Evolutionary conservation across 2,797 vertebrate genomes (phyloP).

Genomic region (Crocidura indochinensis): DNA sequence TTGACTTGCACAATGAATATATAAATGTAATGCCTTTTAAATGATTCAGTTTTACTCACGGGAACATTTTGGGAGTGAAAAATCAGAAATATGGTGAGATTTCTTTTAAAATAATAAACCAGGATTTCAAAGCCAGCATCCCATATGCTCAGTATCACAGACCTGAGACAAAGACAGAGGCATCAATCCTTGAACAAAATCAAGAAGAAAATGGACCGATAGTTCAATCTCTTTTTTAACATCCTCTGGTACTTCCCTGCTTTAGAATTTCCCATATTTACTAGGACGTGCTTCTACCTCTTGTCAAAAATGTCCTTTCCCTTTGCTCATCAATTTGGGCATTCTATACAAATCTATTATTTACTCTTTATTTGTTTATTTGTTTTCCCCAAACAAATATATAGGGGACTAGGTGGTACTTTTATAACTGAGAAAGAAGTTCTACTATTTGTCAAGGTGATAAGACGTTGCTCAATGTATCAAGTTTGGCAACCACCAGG

Average conservation of each 20-base stretch:
- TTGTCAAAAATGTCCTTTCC: conserved; percentile 3
- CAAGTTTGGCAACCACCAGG: no score
- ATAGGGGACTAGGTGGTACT: no score
- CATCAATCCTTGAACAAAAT: conserved; percentile 1
- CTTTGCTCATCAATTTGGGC: neutral
- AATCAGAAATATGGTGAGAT: conserved; percentile 48
- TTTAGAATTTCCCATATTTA: conserved; percentile 27
- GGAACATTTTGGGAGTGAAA: conserved; percentile 36
- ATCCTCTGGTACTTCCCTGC: neutral
- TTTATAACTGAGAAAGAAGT: no score
- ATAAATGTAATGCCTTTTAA: conserved; percentile 36
- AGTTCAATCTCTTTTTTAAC: neutral
- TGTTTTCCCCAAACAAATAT: no score
- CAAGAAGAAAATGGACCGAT: conserved; percentile 27
- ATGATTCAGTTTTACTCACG: conserved; percentile 62
- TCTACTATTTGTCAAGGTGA: no score
- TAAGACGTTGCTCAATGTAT: no score
- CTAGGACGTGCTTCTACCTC: neutral
- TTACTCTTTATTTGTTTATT: neutral
- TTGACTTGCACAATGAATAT: conserved; percentile 19
- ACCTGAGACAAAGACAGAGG: conserved; percentile 59
- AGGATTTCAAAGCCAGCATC: conserved; percentile 18
- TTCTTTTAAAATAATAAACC: conserved; percentile 66
- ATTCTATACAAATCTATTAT: neutral
- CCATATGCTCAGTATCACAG: neutral